A percentile compares a stretch with the other conserved stretches of the same genome.
These are phyloP conservation scores for Morus bassanus DNA, from an alignment of 2,797 vertebrate genomes.

Conservation along the genomic window DNA sequence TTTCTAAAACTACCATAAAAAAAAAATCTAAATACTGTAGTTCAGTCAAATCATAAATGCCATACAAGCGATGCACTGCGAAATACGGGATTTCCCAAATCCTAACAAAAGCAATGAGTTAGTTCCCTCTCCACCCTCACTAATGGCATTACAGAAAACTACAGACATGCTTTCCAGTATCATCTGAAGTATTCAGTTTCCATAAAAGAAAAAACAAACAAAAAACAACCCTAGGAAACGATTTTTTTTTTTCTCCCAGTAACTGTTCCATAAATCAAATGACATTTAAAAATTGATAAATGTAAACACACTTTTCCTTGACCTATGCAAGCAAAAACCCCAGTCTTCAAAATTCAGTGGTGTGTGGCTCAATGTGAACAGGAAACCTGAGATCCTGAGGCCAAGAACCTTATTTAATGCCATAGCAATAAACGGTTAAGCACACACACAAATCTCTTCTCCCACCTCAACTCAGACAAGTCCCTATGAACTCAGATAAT, in stretches of 20 bases:
- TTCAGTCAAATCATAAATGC: neutral
- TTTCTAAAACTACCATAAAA: neutral
- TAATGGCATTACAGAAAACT: neutral
- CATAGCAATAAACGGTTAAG: neutral
- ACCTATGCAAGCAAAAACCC: neutral
- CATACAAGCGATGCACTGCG: neutral
- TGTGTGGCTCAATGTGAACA: neutral
- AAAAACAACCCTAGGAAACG: neutral
- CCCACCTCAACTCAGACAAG: slow-evolving; percentile 55
- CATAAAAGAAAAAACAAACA: neutral
- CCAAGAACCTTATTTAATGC: neutral
- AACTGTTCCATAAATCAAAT: neutral
- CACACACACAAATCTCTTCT: neutral
- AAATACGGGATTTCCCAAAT: neutral
- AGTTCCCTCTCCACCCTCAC: neutral
- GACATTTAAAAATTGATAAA: neutral
- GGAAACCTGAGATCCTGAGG: neutral
- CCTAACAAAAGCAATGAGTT: neutral
- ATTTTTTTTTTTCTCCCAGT: neutral
- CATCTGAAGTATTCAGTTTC: neutral
- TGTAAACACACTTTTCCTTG: neutral
- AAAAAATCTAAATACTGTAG: neutral
- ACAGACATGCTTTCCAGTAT: neutral
- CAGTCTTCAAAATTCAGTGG: neutral
- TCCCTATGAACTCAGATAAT: slow-evolving; percentile 53